These are phyloP conservation scores for Takifugu rubripes DNA, from an alignment of 2,797 vertebrate species.

Conservation along the genomic window DNA sequence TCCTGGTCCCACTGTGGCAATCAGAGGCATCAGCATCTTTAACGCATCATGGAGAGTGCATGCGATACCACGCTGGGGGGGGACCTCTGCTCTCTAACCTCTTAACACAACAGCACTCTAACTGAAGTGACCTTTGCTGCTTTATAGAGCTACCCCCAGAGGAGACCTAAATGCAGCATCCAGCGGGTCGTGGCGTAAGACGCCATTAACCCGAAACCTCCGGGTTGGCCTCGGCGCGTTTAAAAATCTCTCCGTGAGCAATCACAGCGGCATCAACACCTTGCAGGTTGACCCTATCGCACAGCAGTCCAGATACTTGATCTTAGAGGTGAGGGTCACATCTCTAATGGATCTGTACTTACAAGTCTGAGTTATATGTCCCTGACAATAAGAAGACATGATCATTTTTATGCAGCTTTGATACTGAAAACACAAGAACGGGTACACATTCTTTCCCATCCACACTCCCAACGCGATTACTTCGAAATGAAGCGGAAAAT, in stretches of 20 bases:
- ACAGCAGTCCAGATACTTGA: conserved; percentile 48
- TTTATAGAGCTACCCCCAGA: conserved; percentile 70
- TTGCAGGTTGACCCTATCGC: conserved; percentile 62
- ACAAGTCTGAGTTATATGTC: conserved; percentile 49
- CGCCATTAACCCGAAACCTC: conserved; percentile 70
- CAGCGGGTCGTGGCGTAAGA: conserved; percentile 57
- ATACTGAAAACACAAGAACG: conserved; percentile 65
- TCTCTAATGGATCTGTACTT: conserved; percentile 73
- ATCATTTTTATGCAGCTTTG: conserved; percentile 67
- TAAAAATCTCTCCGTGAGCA: conserved; percentile 69
- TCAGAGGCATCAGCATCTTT: conserved; percentile 69
- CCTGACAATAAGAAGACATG: conserved; percentile 64
- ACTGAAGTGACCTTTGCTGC: conserved; percentile 72
- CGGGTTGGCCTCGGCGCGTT: conserved; percentile 49
- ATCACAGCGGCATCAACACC: conserved; percentile 68
- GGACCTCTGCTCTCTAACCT: conserved; percentile 75
- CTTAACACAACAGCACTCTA: conserved; percentile 74
- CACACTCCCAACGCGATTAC: conserved; percentile 74
- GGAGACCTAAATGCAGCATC: conserved; percentile 63
- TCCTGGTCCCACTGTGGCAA: conserved; percentile 74
- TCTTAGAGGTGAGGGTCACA: conserved; percentile 67
- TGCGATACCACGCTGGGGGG: conserved; percentile 65
- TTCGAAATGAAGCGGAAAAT: conserved; percentile 81
- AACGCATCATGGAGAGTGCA: conserved; percentile 74
- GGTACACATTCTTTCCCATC: conserved; percentile 68